A percentile compares a stretch with the other conserved stretches of the same genome.
Evolutionary conservation across 2,888 invertebrate genomes (phyloP).

Genomic region (Monochamus alternatus): DNA sequence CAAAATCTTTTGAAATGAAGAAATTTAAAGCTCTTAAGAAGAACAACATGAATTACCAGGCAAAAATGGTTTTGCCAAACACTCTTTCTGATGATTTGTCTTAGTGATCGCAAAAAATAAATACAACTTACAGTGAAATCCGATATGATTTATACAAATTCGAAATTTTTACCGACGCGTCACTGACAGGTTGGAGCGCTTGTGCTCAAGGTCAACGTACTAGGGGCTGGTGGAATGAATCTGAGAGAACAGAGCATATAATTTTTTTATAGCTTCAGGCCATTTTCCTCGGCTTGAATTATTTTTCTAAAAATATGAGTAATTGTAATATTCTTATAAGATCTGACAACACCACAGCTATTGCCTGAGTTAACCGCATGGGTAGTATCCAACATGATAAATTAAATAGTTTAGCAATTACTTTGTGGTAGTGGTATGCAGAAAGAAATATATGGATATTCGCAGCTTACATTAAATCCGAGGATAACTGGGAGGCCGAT

Average conservation of each 20-base stretch:
- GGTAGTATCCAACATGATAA: background rate
- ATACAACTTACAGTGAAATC: background rate
- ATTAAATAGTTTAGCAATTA: background rate
- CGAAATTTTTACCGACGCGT: constrained; percentile 26
- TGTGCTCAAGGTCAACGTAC: background rate
- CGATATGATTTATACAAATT: background rate
- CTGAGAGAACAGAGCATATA: constrained; percentile 12
- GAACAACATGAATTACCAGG: background rate
- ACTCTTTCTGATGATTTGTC: background rate
- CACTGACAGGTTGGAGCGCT: constrained; percentile 1
- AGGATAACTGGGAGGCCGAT: background rate
- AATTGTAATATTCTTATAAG: constrained; percentile 33
- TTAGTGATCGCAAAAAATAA: background rate
- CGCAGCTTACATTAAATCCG: background rate
- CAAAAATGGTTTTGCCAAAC: background rate
- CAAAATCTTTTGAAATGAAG: background rate
- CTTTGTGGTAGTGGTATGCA: background rate
- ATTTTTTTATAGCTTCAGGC: constrained; percentile 14
- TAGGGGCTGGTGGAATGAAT: background rate
- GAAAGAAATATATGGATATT: background rate
- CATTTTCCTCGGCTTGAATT: background rate
- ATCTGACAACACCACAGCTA: constrained; percentile 40
- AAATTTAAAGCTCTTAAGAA: constrained; percentile 16
- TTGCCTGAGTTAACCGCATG: background rate
- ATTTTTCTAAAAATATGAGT: background rate